Percentiles rank a stretch among this genome's conserved stretches.
Evolutionary conservation across 1,140 invertebrate species (phyloP).

Genomic region (Tetramorium parvispinum): DNA sequence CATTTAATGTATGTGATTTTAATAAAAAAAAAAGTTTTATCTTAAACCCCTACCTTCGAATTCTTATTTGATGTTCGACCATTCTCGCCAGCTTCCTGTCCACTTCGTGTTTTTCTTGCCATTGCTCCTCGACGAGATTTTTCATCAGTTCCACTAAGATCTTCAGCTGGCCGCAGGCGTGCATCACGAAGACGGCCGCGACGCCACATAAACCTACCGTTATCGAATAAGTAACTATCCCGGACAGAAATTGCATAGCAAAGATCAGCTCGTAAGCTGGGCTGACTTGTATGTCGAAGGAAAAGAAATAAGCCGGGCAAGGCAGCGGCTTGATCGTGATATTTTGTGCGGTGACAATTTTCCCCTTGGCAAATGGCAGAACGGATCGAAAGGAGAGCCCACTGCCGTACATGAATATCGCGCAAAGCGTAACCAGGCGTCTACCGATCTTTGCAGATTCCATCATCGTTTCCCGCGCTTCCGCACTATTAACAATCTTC

Average conservation of each 20-base stretch:
- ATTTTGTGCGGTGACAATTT: slow-evolving; percentile 40
- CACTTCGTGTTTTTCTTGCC: slow-evolving; percentile 6
- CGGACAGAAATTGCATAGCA: background rate
- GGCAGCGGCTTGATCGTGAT: slow-evolving; percentile 57
- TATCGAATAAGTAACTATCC: slow-evolving; percentile 28
- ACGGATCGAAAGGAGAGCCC: slow-evolving; percentile 72
- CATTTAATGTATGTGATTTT: background rate
- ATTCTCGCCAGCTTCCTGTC: slow-evolving; percentile 69
- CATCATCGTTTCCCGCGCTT: slow-evolving; percentile 12
- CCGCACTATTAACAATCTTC: background rate
- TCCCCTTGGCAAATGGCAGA: slow-evolving; percentile 65
- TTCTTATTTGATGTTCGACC: slow-evolving; percentile 71
- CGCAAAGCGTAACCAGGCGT: slow-evolving; percentile 25
- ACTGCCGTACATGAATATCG: slow-evolving; percentile 75
- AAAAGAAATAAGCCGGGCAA: slow-evolving; percentile 67
- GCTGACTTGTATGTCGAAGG: slow-evolving; percentile 27
- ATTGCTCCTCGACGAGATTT: slow-evolving; percentile 1
- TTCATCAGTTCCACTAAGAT: slow-evolving; percentile 22
- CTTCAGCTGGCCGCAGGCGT: slow-evolving; percentile 33
- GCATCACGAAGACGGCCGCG: slow-evolving; percentile 28
- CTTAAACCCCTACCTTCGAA: slow-evolving; percentile 2
- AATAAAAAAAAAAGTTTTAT: slow-evolving; percentile 9
- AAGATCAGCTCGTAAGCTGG: slow-evolving; percentile 39
- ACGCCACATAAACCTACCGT: background rate
- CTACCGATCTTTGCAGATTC: slow-evolving; percentile 25